phyloP scores from a whole-genome alignment of 2,888 invertebrate species.

The Tholera decimalis region DNA sequence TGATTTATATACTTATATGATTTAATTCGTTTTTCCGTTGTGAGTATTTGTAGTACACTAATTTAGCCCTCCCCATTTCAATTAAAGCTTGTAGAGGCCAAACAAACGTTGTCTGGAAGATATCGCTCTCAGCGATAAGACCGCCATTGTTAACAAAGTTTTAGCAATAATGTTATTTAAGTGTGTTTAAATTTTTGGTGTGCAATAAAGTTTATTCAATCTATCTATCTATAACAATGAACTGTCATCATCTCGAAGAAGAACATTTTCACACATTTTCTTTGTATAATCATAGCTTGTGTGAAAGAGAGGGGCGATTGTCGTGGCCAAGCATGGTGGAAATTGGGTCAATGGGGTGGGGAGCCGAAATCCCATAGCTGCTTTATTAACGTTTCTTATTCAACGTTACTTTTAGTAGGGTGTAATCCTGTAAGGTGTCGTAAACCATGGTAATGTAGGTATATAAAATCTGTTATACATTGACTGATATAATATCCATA shows the following conservation, averaged over 20 bases:
- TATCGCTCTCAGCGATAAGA: no score
- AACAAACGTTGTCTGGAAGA: no score
- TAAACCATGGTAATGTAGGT: background rate
- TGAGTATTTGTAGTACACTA: no score
- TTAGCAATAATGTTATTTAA: no score
- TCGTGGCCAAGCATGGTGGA: slow-evolving; percentile 48
- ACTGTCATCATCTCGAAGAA: background rate
- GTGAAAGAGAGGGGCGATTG: slow-evolving; percentile 36
- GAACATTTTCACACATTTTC: slow-evolving; percentile 6
- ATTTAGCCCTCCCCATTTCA: no score
- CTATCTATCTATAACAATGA: background rate
- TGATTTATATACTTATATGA: no score
- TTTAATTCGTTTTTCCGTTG: no score
- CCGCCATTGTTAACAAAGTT: no score
- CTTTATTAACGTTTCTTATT: background rate
- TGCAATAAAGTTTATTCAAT: no score
- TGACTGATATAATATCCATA: background rate
- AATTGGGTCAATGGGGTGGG: slow-evolving; percentile 68
- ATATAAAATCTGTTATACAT: background rate
- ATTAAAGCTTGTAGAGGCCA: no score
- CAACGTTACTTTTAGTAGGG: background rate
- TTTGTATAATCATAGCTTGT: slow-evolving; percentile 3
- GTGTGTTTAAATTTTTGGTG: no score
- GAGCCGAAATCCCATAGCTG: slow-evolving; percentile 17
- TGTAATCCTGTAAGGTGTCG: background rate